Evolutionary conservation across 2,888 invertebrate genomes (phyloP), one percentile per base, ranked within the genome.

Genomic region (Cremastobaeus sp.): DNA sequence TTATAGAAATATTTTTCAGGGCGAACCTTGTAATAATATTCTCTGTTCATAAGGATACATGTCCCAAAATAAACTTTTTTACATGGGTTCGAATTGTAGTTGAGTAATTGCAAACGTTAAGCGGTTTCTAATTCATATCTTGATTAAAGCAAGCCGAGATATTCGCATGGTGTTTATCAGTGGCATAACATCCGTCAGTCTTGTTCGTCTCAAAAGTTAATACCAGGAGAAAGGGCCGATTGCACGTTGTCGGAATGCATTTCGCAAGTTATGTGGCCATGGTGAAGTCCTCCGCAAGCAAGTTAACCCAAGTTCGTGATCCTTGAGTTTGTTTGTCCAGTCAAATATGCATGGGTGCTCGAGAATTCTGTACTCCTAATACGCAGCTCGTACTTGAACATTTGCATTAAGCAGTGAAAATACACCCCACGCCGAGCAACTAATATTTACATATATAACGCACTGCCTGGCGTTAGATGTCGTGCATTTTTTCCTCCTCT

Each of bases 291-390:
- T 32, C 17, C 34, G 30, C 54, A n/a, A 57, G 41, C 39, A 54
- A 68, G 66, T 62, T 65, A 55, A 41, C 41, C 34, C 62, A 75
- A 76, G 74, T 74, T 76, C 72, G 69, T 59, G 65, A 77, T 77
- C 72, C 72, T 62, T 60, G 52, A 69, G 69, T 68, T 73, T 79
- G 77, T 77, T 77, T 76, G 76, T 74, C 75, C 72, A 75, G 66
- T 73, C 75, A 71, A 78, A 78, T 78, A 77, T 74, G 69, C 73
- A 73, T 64, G 68, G 55, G 37, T 54, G 55, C 60, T 59, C 43
- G 55, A 55, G 52, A 70, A 66, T 74, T 66, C 32, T 35, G 43
- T 48, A 32, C 60, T 50, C 17, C 65, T 70, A 54, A 65, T 70
- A 55, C 34, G 54, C 48, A 65, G 39, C 65, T 66, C 39, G 66